Percentiles rank a stretch among this genome's conserved stretches.
Evolutionary conservation across 2,888 invertebrate species (phyloP).

Genomic region (Orthosia gothica): DNA sequence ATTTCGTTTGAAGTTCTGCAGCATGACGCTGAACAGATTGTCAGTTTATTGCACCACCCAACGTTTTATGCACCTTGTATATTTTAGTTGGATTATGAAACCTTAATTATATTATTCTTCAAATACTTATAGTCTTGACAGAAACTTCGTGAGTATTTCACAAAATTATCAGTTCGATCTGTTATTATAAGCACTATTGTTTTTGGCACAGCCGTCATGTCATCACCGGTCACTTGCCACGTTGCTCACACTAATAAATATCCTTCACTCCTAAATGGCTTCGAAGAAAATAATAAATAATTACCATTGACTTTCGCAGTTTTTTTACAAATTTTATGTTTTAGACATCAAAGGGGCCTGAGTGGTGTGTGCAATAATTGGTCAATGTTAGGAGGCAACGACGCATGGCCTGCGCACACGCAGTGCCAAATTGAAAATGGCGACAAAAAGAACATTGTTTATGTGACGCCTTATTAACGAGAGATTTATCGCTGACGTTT

Average conservation of each 20-base stretch:
- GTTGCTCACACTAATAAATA: constrained; percentile 64
- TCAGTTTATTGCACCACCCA: constrained; percentile 17
- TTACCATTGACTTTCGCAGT: constrained; percentile 70
- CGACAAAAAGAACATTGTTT: constrained; percentile 82
- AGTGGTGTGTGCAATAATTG: constrained; percentile 79
- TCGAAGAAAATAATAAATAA: constrained; percentile 73
- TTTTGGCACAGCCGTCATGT: constrained; percentile 64
- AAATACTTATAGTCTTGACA: constrained; percentile 36
- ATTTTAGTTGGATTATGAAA: not conserved
- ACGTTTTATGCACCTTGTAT: constrained; percentile 25
- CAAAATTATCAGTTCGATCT: constrained; percentile 44
- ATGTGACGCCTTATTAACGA: constrained; percentile 85
- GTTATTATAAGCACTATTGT: constrained; percentile 61
- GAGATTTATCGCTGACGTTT: constrained; percentile 83
- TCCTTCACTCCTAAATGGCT: constrained; percentile 64
- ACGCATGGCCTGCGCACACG: constrained; percentile 73
- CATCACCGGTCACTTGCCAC: constrained; percentile 63
- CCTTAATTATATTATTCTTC: not conserved
- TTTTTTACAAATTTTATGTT: constrained; percentile 76
- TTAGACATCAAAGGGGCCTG: constrained; percentile 79
- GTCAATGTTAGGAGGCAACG: constrained; percentile 78
- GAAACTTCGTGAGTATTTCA: constrained; percentile 26
- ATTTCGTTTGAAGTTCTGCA: constrained; percentile 49
- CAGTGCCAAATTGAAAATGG: constrained; percentile 85
- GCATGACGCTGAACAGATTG: constrained; percentile 29